These are phyloP conservation scores for Aphelocoma californica DNA, from an alignment of 2,797 vertebrate species.

Conservation along the genomic window DNA sequence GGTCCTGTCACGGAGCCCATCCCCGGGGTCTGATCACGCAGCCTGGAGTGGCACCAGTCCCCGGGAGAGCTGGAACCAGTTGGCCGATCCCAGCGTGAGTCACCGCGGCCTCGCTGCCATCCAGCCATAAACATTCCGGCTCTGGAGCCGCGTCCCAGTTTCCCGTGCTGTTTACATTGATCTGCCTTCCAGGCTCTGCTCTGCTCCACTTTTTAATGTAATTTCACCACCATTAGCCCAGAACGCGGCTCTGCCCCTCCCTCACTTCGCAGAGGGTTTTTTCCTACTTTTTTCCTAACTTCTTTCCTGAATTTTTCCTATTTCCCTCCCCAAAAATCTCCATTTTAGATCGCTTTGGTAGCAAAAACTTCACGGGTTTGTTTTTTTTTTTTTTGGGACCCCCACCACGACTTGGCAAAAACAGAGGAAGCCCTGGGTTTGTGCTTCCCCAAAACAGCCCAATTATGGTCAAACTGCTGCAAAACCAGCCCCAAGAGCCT, in stretches of 20 bases:
- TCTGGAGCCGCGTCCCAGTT: conserved; percentile 37
- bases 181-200: conserved; percentile 22
- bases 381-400: not conserved
- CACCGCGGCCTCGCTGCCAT: not conserved
- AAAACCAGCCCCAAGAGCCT: not conserved
- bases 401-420: rapidly evolving
- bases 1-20: not conserved
- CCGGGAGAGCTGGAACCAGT: not conserved
- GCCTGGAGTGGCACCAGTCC: not conserved
- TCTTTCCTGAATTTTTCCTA: not conserved
- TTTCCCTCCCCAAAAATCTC: not conserved
- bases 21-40: rapidly evolving
- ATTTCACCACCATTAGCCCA: conserved; percentile 26
- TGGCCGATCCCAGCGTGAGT: rapidly evolving
- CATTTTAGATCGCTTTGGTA: rapidly evolving
- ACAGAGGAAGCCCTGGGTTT: rapidly evolving
- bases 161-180: not conserved
- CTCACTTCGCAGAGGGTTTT: not conserved
- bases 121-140: not conserved
- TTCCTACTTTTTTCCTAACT: not conserved
- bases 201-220: conserved; percentile 33
- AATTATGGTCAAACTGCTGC: not conserved
- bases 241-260: not conserved
- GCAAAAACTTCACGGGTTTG: not conserved
- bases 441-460: not conserved